Evolutionary conservation across 23 tunicate genomes (phyloP), one percentile per base, ranked within the genome.

Genomic region (Styela clava): DNA sequence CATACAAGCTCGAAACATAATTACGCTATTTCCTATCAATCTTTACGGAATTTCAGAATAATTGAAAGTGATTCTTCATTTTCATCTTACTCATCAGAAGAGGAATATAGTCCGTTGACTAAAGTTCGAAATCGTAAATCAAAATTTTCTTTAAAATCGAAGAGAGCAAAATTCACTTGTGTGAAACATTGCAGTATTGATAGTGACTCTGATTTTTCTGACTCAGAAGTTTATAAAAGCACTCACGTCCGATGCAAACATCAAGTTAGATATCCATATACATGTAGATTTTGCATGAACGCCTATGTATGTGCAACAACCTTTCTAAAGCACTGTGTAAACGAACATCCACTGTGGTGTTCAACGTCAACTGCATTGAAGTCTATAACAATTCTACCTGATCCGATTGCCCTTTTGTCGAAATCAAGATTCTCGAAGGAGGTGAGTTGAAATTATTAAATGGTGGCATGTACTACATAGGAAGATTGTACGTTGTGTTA

Each of bases 171-270:
- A 29, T 67, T 67, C 71, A 18, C 16, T 25, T 16, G 19, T 27
- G 24, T 67, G 24, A 67, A 67, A 67, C 16, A 19, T 1, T 67
- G 71, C 71, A 16, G 16, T 24, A 67, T 67, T 1, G 24, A 67
- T 25, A 25, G 16, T 25, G 71, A 67, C 31, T 67, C 71, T 1
- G 71, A 67, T 22, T 67, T 27, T 1, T 67, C 71, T 27, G 71
- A 67, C 24, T 25, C 30, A 24, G 24, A 22, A 16, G 24, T 1
- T 29, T 67, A 67, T 67, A 29, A 67, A 67, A 67, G 71, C 24
- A 67, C 71, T 24, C 71, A 67, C 24, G 31, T 18, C 19, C 71
- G 71, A 25, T 67, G 71, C 71, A 67, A 67, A 29, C 71, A 67
- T 67, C 71, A 27, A 18, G 1, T 25, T 24, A 1, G 71, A 67